Evolutionary conservation across 2,888 invertebrate species (phyloP).

Genomic region (Spicauda simplicius): DNA sequence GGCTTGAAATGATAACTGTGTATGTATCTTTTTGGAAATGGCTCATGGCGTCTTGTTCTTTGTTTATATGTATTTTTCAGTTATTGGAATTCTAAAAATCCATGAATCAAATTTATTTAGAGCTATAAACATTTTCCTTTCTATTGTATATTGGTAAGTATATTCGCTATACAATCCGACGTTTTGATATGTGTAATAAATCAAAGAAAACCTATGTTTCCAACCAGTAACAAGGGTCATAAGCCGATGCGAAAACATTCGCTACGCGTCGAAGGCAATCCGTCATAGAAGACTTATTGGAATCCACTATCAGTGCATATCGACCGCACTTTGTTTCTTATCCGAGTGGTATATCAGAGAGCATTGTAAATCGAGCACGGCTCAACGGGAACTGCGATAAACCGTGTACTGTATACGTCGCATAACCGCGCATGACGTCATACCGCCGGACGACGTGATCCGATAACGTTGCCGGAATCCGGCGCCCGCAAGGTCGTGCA

Average conservation of each 20-base stretch:
- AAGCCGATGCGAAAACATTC: conserved; percentile 1
- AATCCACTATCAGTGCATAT: conserved; percentile 18
- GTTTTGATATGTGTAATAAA: not conserved
- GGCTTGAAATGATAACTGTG: too few relatives aligned
- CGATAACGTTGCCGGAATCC: not conserved
- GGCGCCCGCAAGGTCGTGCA: not conserved
- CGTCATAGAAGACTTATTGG: conserved; percentile 24
- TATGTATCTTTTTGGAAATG: too few relatives aligned
- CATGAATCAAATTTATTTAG: not conserved
- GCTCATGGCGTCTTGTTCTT: too few relatives aligned
- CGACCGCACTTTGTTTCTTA: conserved; percentile 15
- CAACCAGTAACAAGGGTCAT: not conserved
- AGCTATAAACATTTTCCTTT: not conserved
- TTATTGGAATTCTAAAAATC: not conserved
- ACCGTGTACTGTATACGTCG: not conserved
- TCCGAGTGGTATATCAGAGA: conserved; percentile 11
- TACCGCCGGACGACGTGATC: not conserved
- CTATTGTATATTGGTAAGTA: not conserved
- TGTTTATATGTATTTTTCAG: too few relatives aligned
- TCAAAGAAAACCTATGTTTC: conserved; percentile 15
- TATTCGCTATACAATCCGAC: not conserved
- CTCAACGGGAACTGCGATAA: conserved; percentile 6
- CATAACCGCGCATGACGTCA: not conserved
- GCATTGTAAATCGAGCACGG: not conserved
- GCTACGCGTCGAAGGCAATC: conserved; percentile 14